phyloP scores from a whole-genome alignment of 2,888 invertebrate genomes.

The Osedax fenrisi region DNA sequence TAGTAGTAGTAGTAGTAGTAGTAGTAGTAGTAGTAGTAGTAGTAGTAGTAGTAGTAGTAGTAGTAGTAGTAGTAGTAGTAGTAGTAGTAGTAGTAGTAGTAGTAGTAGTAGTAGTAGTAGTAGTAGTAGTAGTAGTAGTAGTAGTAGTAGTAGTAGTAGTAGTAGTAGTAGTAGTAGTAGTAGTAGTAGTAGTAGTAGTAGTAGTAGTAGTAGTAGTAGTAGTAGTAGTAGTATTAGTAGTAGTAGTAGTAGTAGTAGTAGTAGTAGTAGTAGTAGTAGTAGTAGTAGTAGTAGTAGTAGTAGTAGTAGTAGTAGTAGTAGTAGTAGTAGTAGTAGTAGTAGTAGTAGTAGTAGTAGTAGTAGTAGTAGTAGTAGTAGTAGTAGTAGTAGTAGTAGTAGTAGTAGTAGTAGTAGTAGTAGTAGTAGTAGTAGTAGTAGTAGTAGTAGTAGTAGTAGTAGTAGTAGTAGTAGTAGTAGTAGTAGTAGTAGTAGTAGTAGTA shows the following conservation, averaged over 20 bases:
- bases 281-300: conserved; percentile 8
- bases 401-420: conserved; percentile 21
- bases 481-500: background rate
- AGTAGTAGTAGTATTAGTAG: conserved; percentile 32
- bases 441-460: conserved; percentile 13
- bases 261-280: conserved; percentile 1
- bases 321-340: conserved; percentile 15
- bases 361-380: conserved; percentile 32
- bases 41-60: background rate
- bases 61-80: conserved; percentile 6
- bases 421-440: conserved; percentile 26
- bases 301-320: conserved; percentile 15
- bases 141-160: conserved; percentile 26
- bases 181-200: background rate
- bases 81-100: background rate
- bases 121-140: conserved; percentile 19
- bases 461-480: background rate
- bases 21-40: background rate
- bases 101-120: conserved; percentile 25
- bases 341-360: conserved; percentile 28
- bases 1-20: background rate
- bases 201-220: background rate
- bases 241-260: conserved; percentile 37
- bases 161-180: conserved; percentile 3
- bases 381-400: conserved; percentile 27